Base-by-base conservation (phyloP, 2,113 vertebrate genomes). In the Mixornis gularis region DNA sequence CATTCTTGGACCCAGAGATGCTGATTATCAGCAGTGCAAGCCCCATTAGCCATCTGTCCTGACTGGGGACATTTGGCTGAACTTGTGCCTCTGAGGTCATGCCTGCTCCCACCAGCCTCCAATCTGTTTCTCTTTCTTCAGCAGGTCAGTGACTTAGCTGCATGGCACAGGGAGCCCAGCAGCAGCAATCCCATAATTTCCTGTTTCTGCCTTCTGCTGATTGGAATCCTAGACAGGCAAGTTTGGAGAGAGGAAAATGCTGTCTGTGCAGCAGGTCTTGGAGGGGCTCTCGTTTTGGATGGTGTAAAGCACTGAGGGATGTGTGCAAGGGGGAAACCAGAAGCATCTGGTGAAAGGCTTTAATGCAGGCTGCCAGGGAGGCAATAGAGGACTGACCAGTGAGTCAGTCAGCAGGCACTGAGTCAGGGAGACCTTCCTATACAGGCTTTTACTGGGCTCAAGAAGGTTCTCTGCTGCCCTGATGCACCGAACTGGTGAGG, bases 241-340 rank as follows among this genome's bases (percentile, higher is more conserved):
- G 44, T 36, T 62, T n/a, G 15, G 41, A 66, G 46, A 41, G 36
- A 72, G n/a, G 69, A 63, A 68, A 9, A 13, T 0, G 5, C 27
- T 55, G 52, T 56, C 48, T 36, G 36, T 2, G 0, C 12, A 17
- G 12, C 0, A 1, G 36, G 13, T 76, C 20, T 64, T 5, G 1
- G 13, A 46, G 43, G 5, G 9, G 17, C 7, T 59, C 74, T 89
- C 2, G 0, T 36, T 94, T 76, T 2, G 2, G 32, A 11, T 17
- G 44, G 52, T 51, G 52, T 17, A 71, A 62, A 74, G 48, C 38
- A 11, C 46, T 5, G 40, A 41, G 59, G 29, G 44, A 25, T 51
- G 25, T 38, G 17, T 32, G 44, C 55, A 32, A 43, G 48, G 27
- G 32, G 46, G 32, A 81, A 78, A 76, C 12, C 78, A 85, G 52